A percentile compares a stretch with the other conserved stretches of the same genome.
Conservation (phyloP, 53 echinoderm and acorn worm species). For the Arbacia lixula region DNA sequence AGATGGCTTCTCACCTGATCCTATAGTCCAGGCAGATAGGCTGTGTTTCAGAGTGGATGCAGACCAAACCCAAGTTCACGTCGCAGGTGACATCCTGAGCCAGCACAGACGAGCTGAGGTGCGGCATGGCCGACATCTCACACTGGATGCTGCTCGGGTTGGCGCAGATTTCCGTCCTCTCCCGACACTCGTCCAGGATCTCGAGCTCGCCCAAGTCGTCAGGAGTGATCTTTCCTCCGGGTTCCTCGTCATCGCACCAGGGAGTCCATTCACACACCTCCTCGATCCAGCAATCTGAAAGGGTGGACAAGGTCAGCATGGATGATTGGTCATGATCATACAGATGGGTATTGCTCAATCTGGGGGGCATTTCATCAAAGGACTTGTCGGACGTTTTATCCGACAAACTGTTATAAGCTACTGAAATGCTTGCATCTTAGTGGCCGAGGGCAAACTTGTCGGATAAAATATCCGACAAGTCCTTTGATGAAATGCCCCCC, state of each 20-base stretch:
- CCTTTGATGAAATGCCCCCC: too few species aligned
- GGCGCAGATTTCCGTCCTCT: slow-evolving; percentile 1
- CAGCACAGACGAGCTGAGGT: slow-evolving; percentile 1
- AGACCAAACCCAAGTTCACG: slow-evolving; percentile 22
- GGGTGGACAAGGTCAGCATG: neutral
- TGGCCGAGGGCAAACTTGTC: too few species aligned
- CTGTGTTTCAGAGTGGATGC: slow-evolving; percentile 41
- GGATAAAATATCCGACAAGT: too few species aligned
- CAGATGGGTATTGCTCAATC: too few species aligned
- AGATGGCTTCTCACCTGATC: slow-evolving; percentile 23
- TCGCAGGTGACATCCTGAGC: slow-evolving; percentile 38
- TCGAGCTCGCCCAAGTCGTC: slow-evolving; percentile 46
- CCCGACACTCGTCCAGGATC: slow-evolving; percentile 36
- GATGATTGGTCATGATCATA: too few species aligned
- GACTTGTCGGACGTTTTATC: too few species aligned
- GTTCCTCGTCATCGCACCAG: slow-evolving; percentile 43
- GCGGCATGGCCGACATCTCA: slow-evolving; percentile 5
- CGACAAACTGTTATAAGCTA: too few species aligned
- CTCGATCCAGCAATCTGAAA: slow-evolving; percentile 23
- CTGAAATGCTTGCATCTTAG: too few species aligned
- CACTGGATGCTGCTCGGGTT: slow-evolving; percentile 20
- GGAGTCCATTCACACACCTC: slow-evolving; percentile 51
- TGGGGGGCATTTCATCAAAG: too few species aligned
- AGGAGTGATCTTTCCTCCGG: slow-evolving; percentile 34
- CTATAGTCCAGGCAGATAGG: slow-evolving; percentile 43